phyloP scores from a whole-genome alignment of 2,888 invertebrate species.

The Megaustenia siamemsis region DNA sequence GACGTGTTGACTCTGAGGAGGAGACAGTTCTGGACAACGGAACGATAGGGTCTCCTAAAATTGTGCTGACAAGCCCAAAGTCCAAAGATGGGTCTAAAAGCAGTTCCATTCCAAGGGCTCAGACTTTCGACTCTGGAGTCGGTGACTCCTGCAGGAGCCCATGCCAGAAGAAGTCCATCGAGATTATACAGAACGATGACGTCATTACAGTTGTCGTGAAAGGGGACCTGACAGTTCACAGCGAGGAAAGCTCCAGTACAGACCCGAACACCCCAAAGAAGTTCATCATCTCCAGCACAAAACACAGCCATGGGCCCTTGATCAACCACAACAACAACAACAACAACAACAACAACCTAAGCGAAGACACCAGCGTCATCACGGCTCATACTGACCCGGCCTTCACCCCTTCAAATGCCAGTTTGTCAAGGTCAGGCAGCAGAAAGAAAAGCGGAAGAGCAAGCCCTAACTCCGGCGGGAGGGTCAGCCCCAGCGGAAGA shows the following conservation, averaged over 20 bases:
- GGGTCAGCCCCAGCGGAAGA: slow-evolving; percentile 29
- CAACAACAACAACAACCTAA: background rate
- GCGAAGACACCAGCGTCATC: background rate
- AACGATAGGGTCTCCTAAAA: slow-evolving; percentile 62
- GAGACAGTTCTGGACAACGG: slow-evolving; percentile 61
- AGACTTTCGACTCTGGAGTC: slow-evolving; percentile 39
- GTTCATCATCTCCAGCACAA: slow-evolving; percentile 52
- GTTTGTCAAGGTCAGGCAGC: background rate
- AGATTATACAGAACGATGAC: slow-evolving; percentile 64
- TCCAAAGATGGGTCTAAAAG: background rate
- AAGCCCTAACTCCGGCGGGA: background rate
- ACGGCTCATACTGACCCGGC: background rate
- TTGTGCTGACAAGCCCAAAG: slow-evolving; percentile 60
- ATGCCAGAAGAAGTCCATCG: slow-evolving; percentile 56
- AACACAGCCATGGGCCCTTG: background rate
- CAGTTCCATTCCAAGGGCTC: slow-evolving; percentile 27
- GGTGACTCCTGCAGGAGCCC: slow-evolving; percentile 7
- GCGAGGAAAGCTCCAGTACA: slow-evolving; percentile 40
- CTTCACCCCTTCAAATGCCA: background rate
- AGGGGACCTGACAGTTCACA: slow-evolving; percentile 60
- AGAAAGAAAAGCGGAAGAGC: background rate
- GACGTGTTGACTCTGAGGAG: slow-evolving; percentile 49
- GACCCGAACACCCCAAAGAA: slow-evolving; percentile 54
- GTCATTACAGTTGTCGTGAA: slow-evolving; percentile 64
- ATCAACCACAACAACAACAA: slow-evolving; percentile 11